Evolutionary conservation across 2,888 invertebrate genomes (phyloP), one percentile per base, ranked within the genome.

Genomic region (Allygus modestus): DNA sequence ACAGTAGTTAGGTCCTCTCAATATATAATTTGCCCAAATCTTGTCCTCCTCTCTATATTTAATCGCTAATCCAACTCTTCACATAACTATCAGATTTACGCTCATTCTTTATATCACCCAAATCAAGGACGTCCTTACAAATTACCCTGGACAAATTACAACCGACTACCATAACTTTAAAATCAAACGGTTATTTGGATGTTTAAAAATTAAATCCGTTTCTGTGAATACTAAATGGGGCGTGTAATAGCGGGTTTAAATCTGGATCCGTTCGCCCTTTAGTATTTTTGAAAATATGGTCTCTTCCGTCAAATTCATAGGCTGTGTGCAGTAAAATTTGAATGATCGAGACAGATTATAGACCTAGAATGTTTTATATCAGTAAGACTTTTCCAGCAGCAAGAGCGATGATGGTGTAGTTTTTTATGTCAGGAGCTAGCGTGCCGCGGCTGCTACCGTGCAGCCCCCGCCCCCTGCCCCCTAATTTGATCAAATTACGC

Each of bases 261-360:
- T 51, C 51, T 17, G 51, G 26, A 12, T 15, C 9, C 58, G 15
- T 65, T 15, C 26, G 20, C n/a, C 65, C 15, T 4, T 28, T 17
- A 65, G 65, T 28, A 65, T 65, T 65, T n/a, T 31, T 31, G 28
- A 23, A 20, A 23, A 5, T 7, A 65, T 26, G 17, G 28, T 9
- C 28, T 7, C 23, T 4, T 2, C 15, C 28, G 65, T 65, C 65
- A 65, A 31, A 11, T 28, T 28, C 28, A 65, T 65, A 28, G 65
- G 65, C 11, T 65, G 28, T 28, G 65, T 12, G 71, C 28, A 37
- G 31, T 71, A 71, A 71, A 69, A 71, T 41, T 71, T 71, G 37
- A 71, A 71, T 71, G 33, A 71, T 71, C 37, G 71, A 41, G 33
- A 33, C 71, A 71, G 71, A 71, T 71, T 71, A 71, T 41, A 71